Percentiles rank a stretch among this genome's conserved stretches.
These are phyloP conservation scores for Pelosia muscerda DNA, from an alignment of 2,888 invertebrate species.

Conservation along the genomic window DNA sequence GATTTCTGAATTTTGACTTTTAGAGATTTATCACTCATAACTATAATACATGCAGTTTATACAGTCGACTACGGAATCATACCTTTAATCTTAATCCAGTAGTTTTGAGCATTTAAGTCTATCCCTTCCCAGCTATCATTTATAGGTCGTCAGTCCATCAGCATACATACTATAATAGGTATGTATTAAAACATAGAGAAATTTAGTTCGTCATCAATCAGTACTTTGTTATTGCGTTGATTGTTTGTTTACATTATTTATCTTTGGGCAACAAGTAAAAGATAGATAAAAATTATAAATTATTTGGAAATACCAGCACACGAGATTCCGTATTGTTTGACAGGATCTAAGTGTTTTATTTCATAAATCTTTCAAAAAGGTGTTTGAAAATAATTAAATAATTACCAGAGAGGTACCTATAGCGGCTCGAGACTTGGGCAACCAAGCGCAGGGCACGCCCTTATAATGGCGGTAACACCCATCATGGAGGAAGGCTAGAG, in stretches of 20 bases:
- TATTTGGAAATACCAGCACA: background rate
- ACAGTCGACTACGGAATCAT: too few species aligned
- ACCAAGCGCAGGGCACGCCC: too few species aligned
- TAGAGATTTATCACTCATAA: too few species aligned
- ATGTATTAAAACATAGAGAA: slow-evolving; percentile 1
- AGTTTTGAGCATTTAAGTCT: background rate
- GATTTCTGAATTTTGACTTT: too few species aligned
- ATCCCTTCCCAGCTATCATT: background rate
- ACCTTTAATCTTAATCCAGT: background rate
- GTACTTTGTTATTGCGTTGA: background rate
- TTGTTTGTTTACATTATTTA: background rate
- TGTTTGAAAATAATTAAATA: background rate
- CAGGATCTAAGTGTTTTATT: slow-evolving; percentile 2
- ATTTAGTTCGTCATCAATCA: background rate
- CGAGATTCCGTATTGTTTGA: background rate
- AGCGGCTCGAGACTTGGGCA: too few species aligned
- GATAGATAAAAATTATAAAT: background rate
- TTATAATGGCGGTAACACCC: too few species aligned
- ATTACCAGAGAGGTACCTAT: too few species aligned
- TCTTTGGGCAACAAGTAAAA: background rate
- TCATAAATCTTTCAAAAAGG: background rate
- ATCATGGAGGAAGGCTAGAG: too few species aligned
- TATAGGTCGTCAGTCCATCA: background rate
- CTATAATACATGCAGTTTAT: too few species aligned
- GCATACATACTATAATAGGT: background rate